Evolutionary conservation across 1,140 invertebrate species (phyloP).

Genomic region (Bombus pyrosoma): DNA sequence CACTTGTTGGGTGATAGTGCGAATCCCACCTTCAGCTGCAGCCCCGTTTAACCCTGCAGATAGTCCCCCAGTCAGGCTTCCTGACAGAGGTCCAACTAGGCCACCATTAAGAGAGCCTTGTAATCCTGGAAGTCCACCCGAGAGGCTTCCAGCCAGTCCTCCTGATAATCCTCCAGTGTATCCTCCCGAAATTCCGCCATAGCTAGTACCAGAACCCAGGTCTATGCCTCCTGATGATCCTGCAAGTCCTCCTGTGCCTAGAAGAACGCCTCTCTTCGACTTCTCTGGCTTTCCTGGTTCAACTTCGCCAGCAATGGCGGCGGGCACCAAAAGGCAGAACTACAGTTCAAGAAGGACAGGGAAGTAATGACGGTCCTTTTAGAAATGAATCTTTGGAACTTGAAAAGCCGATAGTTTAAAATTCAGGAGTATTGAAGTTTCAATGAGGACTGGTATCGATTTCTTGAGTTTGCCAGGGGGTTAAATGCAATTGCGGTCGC

Average conservation of each 20-base stretch:
- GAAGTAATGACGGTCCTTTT: background rate
- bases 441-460: background rate
- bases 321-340: conserved; percentile 51
- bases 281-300: background rate
- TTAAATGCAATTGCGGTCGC: background rate
- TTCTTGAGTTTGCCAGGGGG: background rate
- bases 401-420: background rate
- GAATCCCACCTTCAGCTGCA: conserved; percentile 8
- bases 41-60: background rate
- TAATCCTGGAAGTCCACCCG: background rate
- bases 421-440: background rate
- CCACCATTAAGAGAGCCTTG: background rate
- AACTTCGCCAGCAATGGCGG: background rate
- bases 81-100: background rate
- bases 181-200: conserved; percentile 19
- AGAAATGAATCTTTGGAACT: background rate
- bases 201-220: conserved; percentile 8
- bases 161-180: background rate
- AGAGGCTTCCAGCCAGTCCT: background rate
- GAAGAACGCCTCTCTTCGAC: conserved; percentile 41
- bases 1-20: conserved; percentile 32
- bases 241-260: conserved; percentile 17
- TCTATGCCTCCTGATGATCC: conserved; percentile 39
- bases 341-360: background rate
- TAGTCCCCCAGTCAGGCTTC: background rate